Percentiles rank a stretch among this genome's conserved stretches.
Evolutionary conservation across 2,113 vertebrate species (phyloP).

Genomic region (Amazona vittata): DNA sequence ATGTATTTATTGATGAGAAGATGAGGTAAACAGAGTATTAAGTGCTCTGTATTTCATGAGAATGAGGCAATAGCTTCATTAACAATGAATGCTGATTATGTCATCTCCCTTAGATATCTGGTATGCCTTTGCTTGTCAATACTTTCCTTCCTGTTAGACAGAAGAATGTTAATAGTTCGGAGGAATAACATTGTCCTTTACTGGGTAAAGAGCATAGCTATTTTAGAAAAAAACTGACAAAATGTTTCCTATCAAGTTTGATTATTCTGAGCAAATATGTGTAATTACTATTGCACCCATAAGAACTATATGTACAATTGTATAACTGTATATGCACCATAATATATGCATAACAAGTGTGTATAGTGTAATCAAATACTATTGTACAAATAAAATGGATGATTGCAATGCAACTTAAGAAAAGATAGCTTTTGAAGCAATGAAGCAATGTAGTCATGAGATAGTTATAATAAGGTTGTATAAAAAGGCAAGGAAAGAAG

Average conservation of each 20-base stretch:
- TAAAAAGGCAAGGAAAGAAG: not conserved
- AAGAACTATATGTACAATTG: not conserved
- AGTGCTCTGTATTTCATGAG: constrained; percentile 71
- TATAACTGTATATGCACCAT: not conserved
- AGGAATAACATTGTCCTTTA: not conserved
- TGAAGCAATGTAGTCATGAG: not conserved
- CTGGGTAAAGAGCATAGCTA: not conserved
- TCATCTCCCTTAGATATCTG: constrained; percentile 39
- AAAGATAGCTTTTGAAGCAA: not conserved
- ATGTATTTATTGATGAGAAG: constrained; percentile 55
- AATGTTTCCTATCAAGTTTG: not conserved
- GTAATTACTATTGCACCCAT: not conserved
- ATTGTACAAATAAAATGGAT: not conserved
- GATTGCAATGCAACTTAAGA: not conserved
- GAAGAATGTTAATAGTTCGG: not conserved
- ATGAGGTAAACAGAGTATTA: constrained; percentile 65
- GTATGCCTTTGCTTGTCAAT: constrained; percentile 33
- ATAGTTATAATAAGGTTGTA: not conserved
- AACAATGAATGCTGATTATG: constrained; percentile 78
- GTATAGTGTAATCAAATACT: not conserved
- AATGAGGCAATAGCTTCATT: constrained; percentile 70
- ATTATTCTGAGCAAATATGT: not conserved
- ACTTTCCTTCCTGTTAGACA: constrained; percentile 21
- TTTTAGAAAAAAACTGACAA: not conserved
- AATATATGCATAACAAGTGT: not conserved